Base-by-base conservation (phyloP, 2,113 vertebrate genomes). In the Ammodytes dubius region DNA sequence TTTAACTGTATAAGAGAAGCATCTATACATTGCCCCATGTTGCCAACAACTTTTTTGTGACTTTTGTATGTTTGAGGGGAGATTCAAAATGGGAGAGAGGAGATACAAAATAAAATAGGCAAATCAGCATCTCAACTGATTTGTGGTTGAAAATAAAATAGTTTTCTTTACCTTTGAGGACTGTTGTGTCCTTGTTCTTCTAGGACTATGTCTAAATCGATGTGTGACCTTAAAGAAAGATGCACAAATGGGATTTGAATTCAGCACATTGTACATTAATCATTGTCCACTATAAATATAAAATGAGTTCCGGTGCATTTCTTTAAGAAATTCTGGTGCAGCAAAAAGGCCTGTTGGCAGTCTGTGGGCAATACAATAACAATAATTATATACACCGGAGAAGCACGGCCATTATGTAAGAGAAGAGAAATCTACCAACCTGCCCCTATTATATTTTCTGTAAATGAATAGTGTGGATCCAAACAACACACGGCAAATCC, bases 381-480 rank as follows among this genome's bases (percentile, higher is more conserved):
- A 50, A 19, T 59, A 64, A 43, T 19, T 56, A 15, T 7, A 10
- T 67, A 47, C 57, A 43, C 15, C 5, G 58, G 17, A 27, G 37
- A 3, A 52, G 46, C 7, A 46, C n/a, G 74, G 47, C 39, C 4
- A 56, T 67, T 45, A 27, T 58, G 3, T 10, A 42, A 27, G 4
- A 77, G 13, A 73, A 46, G n/a, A 6, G 15, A 39, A 47, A 6
- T 35, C 27, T 45, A 59, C 86, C 19, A 42, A 89, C 82, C 85
- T 77, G 61, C 53, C 37, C 71, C 40, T 49, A 15, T 1, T 17
- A 68, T 37, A 46, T 69, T 73, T 74, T 75, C 50, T 85, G 59
- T 49, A 53, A 56, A 77, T 42, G 3, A 74, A 42, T 1, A 77
- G 0, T 3, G 15, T n/a, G 42, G 11, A 63, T 59, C 74, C 85